Percentiles rank a stretch among this genome's conserved stretches.
phyloP scores from a whole-genome alignment of 2,888 invertebrate genomes.

The Dicyrtomina minuta region DNA sequence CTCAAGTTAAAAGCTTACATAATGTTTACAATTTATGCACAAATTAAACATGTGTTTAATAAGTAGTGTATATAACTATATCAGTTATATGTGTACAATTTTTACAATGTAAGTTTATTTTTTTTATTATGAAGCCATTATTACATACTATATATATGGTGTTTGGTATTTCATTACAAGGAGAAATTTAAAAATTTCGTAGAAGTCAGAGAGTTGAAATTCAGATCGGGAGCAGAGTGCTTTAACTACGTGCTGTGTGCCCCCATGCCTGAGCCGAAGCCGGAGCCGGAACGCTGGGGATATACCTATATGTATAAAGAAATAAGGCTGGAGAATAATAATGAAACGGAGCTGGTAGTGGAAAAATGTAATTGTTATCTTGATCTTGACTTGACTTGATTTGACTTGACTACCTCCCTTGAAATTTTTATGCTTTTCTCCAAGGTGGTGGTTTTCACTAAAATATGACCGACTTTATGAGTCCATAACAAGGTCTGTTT shows the following conservation, averaged over 20 bases:
- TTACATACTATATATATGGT: too few relatives aligned
- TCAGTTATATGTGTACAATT: too few relatives aligned
- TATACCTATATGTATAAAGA: background rate
- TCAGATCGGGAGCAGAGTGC: too few relatives aligned
- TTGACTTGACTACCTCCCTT: constrained; percentile 29
- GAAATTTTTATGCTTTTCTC: constrained; percentile 31
- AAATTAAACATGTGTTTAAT: too few relatives aligned
- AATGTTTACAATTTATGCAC: too few relatives aligned
- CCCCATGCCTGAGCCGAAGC: background rate
- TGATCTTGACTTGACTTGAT: constrained; percentile 30
- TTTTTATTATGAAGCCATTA: too few relatives aligned
- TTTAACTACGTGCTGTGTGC: background rate
- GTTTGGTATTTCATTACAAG: too few relatives aligned
- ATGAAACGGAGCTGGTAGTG: background rate
- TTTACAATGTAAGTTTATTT: too few relatives aligned
- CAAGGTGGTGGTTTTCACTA: constrained; percentile 30
- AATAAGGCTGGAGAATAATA: background rate
- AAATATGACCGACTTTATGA: constrained; percentile 32
- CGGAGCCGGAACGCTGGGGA: background rate
- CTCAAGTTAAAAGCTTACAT: too few relatives aligned
- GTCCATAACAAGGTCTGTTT: constrained; percentile 24
- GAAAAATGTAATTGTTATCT: constrained; percentile 31
- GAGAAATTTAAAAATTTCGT: too few relatives aligned
- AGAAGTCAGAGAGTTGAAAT: too few relatives aligned
- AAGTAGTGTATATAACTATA: too few relatives aligned